phyloP scores from a whole-genome alignment of 2,797 vertebrate species.

The Acipenser transmontanus region DNA sequence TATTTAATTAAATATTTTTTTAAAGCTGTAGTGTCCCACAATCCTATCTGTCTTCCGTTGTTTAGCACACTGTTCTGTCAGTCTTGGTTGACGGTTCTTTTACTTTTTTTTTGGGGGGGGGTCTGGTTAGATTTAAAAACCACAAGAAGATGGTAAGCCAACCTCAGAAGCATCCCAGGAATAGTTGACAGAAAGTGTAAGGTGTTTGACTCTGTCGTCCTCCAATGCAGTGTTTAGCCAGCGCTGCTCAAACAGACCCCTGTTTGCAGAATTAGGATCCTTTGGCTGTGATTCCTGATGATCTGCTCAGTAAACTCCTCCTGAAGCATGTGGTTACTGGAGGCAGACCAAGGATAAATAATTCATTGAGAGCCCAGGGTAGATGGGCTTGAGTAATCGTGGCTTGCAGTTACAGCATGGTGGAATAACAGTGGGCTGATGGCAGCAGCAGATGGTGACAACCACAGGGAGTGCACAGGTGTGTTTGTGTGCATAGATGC shows the following conservation, averaged over 20 bases:
- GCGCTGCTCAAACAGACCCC: slow-evolving; percentile 11
- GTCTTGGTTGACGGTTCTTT: too few species aligned
- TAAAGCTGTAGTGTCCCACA: too few species aligned
- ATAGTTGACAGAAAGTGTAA: background rate
- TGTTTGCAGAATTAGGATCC: slow-evolving; percentile 13
- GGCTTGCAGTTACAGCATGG: background rate
- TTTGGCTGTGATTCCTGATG: slow-evolving; percentile 3
- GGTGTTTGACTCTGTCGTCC: background rate
- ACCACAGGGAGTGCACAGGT: background rate
- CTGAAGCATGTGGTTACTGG: background rate
- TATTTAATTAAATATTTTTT: too few species aligned
- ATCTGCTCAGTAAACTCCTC: background rate
- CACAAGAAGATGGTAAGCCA: background rate
- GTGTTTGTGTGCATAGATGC: slow-evolving; percentile 1
- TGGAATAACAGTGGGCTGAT: background rate
- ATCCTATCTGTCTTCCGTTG: too few species aligned
- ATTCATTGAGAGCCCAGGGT: background rate
- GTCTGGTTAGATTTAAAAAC: background rate
- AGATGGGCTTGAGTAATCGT: background rate
- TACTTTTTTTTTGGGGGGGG: background rate
- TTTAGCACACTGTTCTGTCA: too few species aligned
- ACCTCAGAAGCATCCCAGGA: background rate
- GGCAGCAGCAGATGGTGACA: slow-evolving; percentile 1
- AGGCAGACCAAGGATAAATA: background rate
- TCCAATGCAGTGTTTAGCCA: slow-evolving; percentile 9